Conservation (phyloP, 2,888 invertebrate species). For the Sphecodes monilicornis region DNA sequence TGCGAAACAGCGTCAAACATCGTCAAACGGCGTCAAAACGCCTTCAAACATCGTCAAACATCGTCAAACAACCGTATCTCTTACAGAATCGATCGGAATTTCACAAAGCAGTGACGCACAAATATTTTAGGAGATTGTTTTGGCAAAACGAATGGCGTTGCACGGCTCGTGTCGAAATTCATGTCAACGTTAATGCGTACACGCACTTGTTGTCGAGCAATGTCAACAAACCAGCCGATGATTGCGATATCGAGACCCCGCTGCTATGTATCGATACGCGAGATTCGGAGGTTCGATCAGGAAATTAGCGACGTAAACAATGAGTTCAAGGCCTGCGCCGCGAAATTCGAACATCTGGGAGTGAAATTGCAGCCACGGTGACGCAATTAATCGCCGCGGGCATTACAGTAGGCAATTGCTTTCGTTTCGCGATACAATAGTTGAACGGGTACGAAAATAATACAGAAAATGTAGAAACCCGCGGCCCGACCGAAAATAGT, state of each 20-base stretch:
- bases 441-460: not conserved
- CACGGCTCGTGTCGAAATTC: conserved; percentile 63
- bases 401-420: conserved; percentile 4
- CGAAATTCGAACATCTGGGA: conserved; percentile 25
- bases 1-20: too few species aligned
- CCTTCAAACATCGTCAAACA: not conserved
- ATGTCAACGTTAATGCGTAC: conserved; percentile 51
- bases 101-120: not conserved
- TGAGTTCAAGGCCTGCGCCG: conserved; percentile 9
- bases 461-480: not conserved
- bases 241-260: conserved; percentile 41
- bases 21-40: not conserved
- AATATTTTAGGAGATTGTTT: conserved; percentile 60
- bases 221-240: conserved; percentile 12
- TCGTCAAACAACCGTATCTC: not conserved
- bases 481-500: not conserved
- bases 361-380: conserved; percentile 22
- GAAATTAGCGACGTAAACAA: conserved; percentile 29
- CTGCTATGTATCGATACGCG: conserved; percentile 9
- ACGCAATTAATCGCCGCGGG: not conserved
- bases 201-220: conserved; percentile 33
- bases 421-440: not conserved
- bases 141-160: conserved; percentile 53
- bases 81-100: conserved; percentile 4
- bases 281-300: conserved; percentile 26